Conservation (phyloP, 2,797 vertebrate genomes). For the Etheostoma perlongum region DNA sequence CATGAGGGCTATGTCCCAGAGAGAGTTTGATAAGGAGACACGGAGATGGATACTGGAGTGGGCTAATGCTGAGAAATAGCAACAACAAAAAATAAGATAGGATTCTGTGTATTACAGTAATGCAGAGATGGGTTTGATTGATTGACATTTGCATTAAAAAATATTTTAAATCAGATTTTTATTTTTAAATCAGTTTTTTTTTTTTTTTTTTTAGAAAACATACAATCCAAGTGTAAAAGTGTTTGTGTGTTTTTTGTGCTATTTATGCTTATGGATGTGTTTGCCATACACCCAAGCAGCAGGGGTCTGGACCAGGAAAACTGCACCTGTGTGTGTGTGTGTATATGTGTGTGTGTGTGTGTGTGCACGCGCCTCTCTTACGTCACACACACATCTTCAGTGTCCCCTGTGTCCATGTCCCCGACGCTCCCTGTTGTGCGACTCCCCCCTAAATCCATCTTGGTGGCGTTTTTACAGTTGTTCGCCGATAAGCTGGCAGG, state of each 20-base stretch:
- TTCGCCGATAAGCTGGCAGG: slow-evolving; percentile 92
- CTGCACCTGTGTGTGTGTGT: slow-evolving; percentile 51
- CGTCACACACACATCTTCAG: slow-evolving; percentile 62
- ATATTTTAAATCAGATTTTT: slow-evolving; percentile 31
- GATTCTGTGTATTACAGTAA: slow-evolving; percentile 42
- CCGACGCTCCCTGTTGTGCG: slow-evolving; percentile 48
- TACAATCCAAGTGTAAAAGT: slow-evolving; percentile 12
- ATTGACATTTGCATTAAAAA: not conserved
- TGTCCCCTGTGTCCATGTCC: slow-evolving; percentile 68
- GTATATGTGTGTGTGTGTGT: too few species aligned
- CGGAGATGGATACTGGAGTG: slow-evolving; percentile 74
- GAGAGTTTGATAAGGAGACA: slow-evolving; percentile 83
- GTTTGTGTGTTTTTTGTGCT: slow-evolving; percentile 2
- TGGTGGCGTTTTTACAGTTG: slow-evolving; percentile 91
- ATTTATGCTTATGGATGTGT: slow-evolving; percentile 25
- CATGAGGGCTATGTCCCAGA: slow-evolving; percentile 80
- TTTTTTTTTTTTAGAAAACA: slow-evolving; percentile 14
- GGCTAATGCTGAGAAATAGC: slow-evolving; percentile 57
- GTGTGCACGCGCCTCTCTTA: slow-evolving; percentile 40
- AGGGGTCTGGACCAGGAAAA: slow-evolving; percentile 34
- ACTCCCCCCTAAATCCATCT: slow-evolving; percentile 89
- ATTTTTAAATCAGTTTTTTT: slow-evolving; percentile 20
- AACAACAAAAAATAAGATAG: slow-evolving; percentile 30
- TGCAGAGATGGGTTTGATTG: slow-evolving; percentile 10
- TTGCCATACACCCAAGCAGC: slow-evolving; percentile 10